A percentile compares a stretch with the other conserved stretches of the same genome.
Evolutionary conservation across 2,113 vertebrate species (phyloP).

Genomic region (Lynx canadensis): DNA sequence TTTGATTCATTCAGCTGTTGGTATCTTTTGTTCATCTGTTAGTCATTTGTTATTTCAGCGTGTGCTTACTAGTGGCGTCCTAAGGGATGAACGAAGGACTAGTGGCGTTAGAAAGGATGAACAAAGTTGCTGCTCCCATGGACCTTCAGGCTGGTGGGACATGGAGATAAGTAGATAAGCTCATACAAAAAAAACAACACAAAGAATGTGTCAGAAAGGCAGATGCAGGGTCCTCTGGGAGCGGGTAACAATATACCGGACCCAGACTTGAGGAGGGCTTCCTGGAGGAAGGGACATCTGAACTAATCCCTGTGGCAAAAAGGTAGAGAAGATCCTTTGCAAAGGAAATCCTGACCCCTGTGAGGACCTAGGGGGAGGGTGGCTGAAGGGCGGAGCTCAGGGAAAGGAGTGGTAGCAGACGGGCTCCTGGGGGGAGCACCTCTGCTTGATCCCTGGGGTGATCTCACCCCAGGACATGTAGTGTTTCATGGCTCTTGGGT

Average conservation of each 20-base stretch:
- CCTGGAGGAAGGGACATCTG: background rate
- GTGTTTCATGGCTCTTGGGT: background rate
- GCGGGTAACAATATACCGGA: background rate
- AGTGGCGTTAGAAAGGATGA: background rate
- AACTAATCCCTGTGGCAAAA: background rate
- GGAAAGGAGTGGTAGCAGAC: no score
- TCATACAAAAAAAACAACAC: background rate
- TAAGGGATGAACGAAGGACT: background rate
- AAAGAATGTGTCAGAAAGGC: background rate
- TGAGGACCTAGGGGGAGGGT: background rate
- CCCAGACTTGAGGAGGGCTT: background rate
- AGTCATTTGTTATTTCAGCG: background rate
- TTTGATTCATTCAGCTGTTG: background rate
- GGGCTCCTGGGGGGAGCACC: background rate
- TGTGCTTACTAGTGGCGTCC: background rate
- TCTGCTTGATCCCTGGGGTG: background rate
- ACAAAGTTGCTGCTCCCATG: background rate
- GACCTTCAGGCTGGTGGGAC: background rate
- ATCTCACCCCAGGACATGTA: background rate
- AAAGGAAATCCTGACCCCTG: background rate
- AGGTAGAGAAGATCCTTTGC: background rate
- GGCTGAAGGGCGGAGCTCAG: background rate
- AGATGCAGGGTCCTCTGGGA: background rate
- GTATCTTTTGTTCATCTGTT: background rate
- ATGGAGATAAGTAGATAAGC: background rate